These are phyloP conservation scores for Pomatostomus ruficeps DNA, from an alignment of 2,113 vertebrate genomes.

Conservation along the genomic window DNA sequence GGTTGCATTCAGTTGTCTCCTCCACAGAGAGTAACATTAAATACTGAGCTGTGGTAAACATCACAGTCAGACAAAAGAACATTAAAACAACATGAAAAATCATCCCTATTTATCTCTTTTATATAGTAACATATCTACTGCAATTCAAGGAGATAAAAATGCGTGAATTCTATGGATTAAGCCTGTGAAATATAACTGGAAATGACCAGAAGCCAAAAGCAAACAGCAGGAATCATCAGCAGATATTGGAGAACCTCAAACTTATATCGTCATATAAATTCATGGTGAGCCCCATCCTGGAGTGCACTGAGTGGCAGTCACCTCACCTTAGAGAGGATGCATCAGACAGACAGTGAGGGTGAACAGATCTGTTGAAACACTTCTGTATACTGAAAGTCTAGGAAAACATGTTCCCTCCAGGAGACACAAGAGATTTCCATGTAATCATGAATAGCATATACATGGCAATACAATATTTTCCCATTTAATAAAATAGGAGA, in stretches of 20 bases:
- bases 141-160: background rate
- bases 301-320: background rate
- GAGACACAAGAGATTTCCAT: background rate
- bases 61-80: background rate
- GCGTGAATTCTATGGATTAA: background rate
- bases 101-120: background rate
- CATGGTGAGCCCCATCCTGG: background rate
- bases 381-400: background rate
- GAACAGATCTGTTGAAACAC: background rate
- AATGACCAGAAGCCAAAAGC: background rate
- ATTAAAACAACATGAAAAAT: background rate
- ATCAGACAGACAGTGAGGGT: background rate
- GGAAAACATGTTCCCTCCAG: background rate
- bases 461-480: rapidly evolving
- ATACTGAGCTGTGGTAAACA: background rate
- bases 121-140: background rate
- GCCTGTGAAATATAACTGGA: background rate
- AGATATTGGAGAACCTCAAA: background rate
- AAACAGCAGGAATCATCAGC: background rate
- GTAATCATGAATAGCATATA: background rate
- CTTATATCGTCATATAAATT: background rate
- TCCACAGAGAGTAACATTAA: background rate
- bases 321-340: background rate
- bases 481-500: background rate
- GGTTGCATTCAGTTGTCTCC: background rate